phyloP scores from a whole-genome alignment of 2,113 vertebrate genomes.

The Plecturocebus donacophilus region DNA sequence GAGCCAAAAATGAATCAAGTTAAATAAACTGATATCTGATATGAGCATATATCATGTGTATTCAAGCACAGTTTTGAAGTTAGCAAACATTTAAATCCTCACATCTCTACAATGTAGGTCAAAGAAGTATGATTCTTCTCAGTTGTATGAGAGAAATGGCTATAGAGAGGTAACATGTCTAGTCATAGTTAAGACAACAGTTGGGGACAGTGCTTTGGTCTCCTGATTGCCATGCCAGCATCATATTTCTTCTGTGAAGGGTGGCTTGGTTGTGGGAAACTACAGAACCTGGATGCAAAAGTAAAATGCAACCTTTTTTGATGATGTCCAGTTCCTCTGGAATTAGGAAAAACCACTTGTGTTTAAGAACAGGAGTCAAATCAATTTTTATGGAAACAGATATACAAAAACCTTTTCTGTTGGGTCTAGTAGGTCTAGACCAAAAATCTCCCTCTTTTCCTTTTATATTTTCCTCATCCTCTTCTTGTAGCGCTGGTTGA shows the following conservation, averaged over 20 bases:
- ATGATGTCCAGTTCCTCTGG: not conserved
- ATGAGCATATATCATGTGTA: not conserved
- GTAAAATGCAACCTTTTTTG: not conserved
- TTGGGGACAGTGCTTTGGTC: not conserved
- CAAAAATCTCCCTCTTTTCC: not conserved
- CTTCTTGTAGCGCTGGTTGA: slow-evolving; percentile 96
- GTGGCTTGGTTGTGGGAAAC: slow-evolving; percentile 26
- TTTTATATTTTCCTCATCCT: slow-evolving; percentile 94
- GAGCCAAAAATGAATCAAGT: slow-evolving; percentile 24
- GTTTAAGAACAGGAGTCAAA: slow-evolving; percentile 13
- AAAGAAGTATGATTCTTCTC: not conserved
- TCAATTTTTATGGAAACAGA: not conserved
- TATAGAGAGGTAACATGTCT: not conserved
- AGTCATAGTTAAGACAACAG: not conserved
- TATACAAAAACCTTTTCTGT: not conserved
- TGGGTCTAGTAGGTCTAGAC: not conserved
- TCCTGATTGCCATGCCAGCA: not conserved
- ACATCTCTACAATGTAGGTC: not conserved
- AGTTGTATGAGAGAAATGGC: not conserved
- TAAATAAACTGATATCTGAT: not conserved
- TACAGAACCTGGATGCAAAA: not conserved
- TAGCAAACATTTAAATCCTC: not conserved
- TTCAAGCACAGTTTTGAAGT: slow-evolving; percentile 19
- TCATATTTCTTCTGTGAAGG: not conserved
- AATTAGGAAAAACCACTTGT: not conserved